phyloP scores from a whole-genome alignment of 2,888 invertebrate species.

The Amorpha juglandis region DNA sequence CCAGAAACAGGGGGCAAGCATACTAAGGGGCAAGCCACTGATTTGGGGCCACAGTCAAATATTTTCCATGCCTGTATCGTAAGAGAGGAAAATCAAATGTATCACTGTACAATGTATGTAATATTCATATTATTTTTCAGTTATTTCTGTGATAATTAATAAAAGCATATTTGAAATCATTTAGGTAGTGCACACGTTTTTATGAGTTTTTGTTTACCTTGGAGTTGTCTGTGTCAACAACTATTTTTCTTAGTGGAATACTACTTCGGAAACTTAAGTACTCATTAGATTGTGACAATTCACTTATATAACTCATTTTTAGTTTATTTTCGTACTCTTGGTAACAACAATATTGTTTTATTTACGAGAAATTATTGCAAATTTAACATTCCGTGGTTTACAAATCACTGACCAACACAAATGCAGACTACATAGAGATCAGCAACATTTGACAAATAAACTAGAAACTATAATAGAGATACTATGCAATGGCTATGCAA shows the following conservation, averaged over 20 bases:
- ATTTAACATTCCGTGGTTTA: too few relatives aligned
- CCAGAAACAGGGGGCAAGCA: slow-evolving; percentile 96
- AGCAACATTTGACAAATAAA: too few relatives aligned
- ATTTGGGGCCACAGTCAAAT: slow-evolving; percentile 94
- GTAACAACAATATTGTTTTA: not conserved
- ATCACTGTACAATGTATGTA: not conserved
- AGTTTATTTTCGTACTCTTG: slow-evolving; percentile 25
- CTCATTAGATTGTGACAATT: slow-evolving; percentile 89
- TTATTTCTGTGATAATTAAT: not conserved
- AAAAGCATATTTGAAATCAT: not conserved
- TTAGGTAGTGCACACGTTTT: not conserved
- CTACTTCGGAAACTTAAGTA: slow-evolving; percentile 92
- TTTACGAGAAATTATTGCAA: too few relatives aligned
- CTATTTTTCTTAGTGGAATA: slow-evolving; percentile 89
- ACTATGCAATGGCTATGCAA: too few relatives aligned
- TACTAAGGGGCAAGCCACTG: slow-evolving; percentile 90
- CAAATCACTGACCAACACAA: too few relatives aligned
- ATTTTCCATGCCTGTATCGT: slow-evolving; percentile 89
- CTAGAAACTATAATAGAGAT: too few relatives aligned
- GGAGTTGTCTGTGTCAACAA: slow-evolving; percentile 90
- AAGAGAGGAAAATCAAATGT: slow-evolving; percentile 8
- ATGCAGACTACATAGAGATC: too few relatives aligned
- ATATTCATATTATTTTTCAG: not conserved
- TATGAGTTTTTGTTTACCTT: slow-evolving; percentile 83
- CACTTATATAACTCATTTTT: slow-evolving; percentile 87